Base-by-base conservation (phyloP, 2,888 invertebrate genomes). In the Microctonus brassicae region DNA sequence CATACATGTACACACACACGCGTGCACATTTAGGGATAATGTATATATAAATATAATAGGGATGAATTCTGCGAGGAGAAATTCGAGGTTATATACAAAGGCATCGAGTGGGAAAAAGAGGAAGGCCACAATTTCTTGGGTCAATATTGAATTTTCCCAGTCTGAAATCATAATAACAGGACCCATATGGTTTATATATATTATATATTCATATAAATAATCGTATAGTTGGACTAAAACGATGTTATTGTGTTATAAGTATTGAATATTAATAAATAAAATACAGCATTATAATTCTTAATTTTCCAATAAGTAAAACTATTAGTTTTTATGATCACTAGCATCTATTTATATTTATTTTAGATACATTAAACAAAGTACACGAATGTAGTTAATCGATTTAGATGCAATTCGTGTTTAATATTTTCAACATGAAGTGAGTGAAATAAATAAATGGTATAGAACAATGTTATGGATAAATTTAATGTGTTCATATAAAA, bases 101-200 rank as follows among this genome's bases (percentile, higher is more conserved):
- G n/a, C n/a, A n/a, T n/a, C n/a, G n/a, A n/a, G n/a, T n/a, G n/a
- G n/a, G n/a, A n/a, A n/a, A n/a, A n/a, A n/a, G n/a, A n/a, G 29
- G 26, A 57, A 74, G 72, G 70, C 68, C 73, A 73, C 76, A 75
- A 75, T 74, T 72, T 69, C 39, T 66, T 61, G 22, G 73, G 73
- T 75, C 73, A 76, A 76, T 76, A 76, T 73, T 74, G 71, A 74
- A 76, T 71, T 72, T 76, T 72, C 52, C 68, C 70, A 65, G 65
- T 58, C 58, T 10, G 36, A 61, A 71, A 61, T 26, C 60, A 64
- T 63, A 66, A 75, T 71, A 61, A 69, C 69, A 47, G 36, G 39
- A 69, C 69, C 69, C 69, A 69, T 61, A 69, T 69, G 61, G 61
- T 36, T 34, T 42, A 26, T 39, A 17, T 39, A 47, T 17, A 26